phyloP scores from a whole-genome alignment of 2,888 invertebrate genomes.

The Lasioglossum calceatum region DNA sequence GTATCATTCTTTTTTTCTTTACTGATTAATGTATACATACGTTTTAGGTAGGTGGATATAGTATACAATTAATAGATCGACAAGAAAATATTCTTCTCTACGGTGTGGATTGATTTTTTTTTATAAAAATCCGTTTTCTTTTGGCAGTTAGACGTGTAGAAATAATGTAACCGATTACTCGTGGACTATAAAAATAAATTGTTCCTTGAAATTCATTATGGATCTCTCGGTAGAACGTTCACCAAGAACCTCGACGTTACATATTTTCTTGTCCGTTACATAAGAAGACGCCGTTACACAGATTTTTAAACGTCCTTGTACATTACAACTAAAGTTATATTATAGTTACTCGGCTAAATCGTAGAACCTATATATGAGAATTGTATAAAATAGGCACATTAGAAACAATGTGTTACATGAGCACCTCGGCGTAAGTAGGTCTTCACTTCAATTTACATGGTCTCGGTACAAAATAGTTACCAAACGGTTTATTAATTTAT shows the following conservation, averaged over 20 bases:
- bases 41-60: slow-evolving; percentile 40
- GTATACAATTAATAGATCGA: slow-evolving; percentile 50
- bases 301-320: slow-evolving; percentile 22
- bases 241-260: slow-evolving; percentile 6
- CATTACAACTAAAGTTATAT: slow-evolving; percentile 43
- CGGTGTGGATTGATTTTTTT: slow-evolving; percentile 8
- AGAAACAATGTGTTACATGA: slow-evolving; percentile 64
- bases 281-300: slow-evolving; percentile 31
- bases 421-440: slow-evolving; percentile 67
- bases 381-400: slow-evolving; percentile 68
- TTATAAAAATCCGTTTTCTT: slow-evolving; percentile 19
- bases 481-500: slow-evolving; percentile 75
- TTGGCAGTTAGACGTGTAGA: slow-evolving; percentile 37
- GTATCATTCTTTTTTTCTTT: slow-evolving; percentile 34
- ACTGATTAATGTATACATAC: slow-evolving; percentile 37
- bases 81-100: slow-evolving; percentile 58
- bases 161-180: slow-evolving; percentile 25
- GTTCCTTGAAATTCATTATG: slow-evolving; percentile 10
- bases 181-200: slow-evolving; percentile 45
- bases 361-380: slow-evolving; percentile 54
- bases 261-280: slow-evolving; percentile 55
- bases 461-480: slow-evolving; percentile 75
- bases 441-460: slow-evolving; percentile 67
- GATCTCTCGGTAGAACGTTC: background rate
- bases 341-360: slow-evolving; percentile 37